Evolutionary conservation across 2,113 vertebrate genomes (phyloP).

Genomic region (Tympanuchus pallidicinctus): DNA sequence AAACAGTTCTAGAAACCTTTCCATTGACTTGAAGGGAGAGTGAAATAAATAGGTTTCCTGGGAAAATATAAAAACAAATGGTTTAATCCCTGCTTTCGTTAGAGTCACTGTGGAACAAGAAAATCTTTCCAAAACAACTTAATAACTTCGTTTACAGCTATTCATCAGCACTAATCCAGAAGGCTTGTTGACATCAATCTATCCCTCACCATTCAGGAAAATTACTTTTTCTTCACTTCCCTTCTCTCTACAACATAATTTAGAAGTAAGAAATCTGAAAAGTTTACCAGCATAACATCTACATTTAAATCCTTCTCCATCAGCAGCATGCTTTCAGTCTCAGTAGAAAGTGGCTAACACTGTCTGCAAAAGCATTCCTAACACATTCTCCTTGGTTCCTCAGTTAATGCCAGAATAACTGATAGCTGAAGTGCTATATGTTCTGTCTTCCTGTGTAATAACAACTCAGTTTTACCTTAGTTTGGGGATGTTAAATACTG

Average conservation of each 20-base stretch:
- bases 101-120: neutral
- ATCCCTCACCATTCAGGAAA: neutral
- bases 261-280: too few relatives aligned
- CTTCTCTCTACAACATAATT: neutral
- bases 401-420: constrained; percentile 28
- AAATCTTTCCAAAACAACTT: neutral
- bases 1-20: neutral
- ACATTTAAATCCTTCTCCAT: neutral
- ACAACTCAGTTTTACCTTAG: neutral
- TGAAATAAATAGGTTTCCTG: neutral
- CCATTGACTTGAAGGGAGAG: neutral
- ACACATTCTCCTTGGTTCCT: neutral
- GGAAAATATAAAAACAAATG: neutral
- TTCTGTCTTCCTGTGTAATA: constrained; percentile 18
- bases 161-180: neutral
- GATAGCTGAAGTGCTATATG: neutral
- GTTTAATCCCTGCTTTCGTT: neutral
- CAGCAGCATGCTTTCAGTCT: constrained; percentile 44
- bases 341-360: constrained; percentile 44
- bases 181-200: neutral
- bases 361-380: constrained; percentile 5
- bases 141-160: neutral
- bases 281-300: constrained; percentile 11
- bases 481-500: constrained; percentile 33
- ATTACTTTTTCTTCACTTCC: neutral